These are phyloP conservation scores for Rutpela maculata DNA, from an alignment of 2,888 invertebrate species.

Conservation along the genomic window DNA sequence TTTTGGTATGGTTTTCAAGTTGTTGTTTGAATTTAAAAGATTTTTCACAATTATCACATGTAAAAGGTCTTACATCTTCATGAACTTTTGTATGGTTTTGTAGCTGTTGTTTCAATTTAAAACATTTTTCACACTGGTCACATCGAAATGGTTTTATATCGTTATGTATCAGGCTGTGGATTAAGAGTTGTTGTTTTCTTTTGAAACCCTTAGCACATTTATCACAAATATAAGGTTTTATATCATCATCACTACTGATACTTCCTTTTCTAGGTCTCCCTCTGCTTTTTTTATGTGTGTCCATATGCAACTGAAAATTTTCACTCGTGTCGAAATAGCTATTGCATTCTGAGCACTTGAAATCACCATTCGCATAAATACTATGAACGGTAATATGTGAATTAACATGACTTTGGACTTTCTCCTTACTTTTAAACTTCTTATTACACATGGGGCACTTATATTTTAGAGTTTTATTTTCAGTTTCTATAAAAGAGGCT, in stretches of 20 bases:
- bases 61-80: slow-evolving; percentile 53
- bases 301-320: slow-evolving; percentile 20
- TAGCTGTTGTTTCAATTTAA: slow-evolving; percentile 61
- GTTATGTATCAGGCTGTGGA: slow-evolving; percentile 54
- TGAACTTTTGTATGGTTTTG: slow-evolving; percentile 58
- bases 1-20: slow-evolving; percentile 55
- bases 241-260: slow-evolving; percentile 24
- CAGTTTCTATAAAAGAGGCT: slow-evolving; percentile 40
- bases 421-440: slow-evolving; percentile 35
- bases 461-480: slow-evolving; percentile 41
- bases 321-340: slow-evolving; percentile 18
- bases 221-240: slow-evolving; percentile 50
- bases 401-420: slow-evolving; percentile 32
- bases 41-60: slow-evolving; percentile 59
- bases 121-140: slow-evolving; percentile 55
- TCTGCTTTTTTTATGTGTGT: slow-evolving; percentile 31
- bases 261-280: slow-evolving; percentile 39
- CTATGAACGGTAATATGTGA: slow-evolving; percentile 34
- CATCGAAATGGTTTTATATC: slow-evolving; percentile 56
- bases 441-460: slow-evolving; percentile 39
- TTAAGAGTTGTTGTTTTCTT: slow-evolving; percentile 57
- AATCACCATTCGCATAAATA: slow-evolving; percentile 23
- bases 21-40: slow-evolving; percentile 62
- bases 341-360: slow-evolving; percentile 37
- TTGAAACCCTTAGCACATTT: slow-evolving; percentile 57